Conservation (phyloP, 2,113 vertebrate species). For the Hippocampus guttulatus region DNA sequence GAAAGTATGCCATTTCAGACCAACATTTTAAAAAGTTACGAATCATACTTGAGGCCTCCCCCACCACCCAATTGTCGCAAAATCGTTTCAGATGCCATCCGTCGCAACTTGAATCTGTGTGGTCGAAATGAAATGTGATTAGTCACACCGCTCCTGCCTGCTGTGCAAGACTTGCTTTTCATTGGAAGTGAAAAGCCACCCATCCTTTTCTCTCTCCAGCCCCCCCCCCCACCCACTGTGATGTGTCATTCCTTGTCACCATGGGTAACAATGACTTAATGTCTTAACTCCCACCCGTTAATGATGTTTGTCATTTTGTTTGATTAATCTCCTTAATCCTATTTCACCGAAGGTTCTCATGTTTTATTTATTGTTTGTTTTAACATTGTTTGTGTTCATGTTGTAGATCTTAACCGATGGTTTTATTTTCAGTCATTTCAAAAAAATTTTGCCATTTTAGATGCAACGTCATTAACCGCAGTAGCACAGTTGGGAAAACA, state of each 20-base stretch:
- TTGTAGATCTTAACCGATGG: constrained; percentile 30
- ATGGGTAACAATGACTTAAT: constrained; percentile 34
- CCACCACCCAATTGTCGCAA: background rate
- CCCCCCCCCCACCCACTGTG: constrained; percentile 13
- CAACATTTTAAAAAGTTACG: background rate
- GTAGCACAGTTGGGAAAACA: constrained; percentile 22
- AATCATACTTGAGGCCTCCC: background rate
- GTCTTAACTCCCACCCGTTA: constrained; percentile 58
- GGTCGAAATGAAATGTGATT: constrained; percentile 33
- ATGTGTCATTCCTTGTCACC: constrained; percentile 38
- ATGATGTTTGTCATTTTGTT: constrained; percentile 39
- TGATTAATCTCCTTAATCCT: constrained; percentile 8
- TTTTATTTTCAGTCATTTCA: constrained; percentile 6
- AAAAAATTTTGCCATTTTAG: constrained; percentile 15
- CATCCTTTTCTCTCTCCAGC: constrained; percentile 25
- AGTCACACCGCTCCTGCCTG: constrained; percentile 31
- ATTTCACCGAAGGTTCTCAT: constrained; percentile 8
- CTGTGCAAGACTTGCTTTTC: constrained; percentile 27
- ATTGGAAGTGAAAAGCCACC: constrained; percentile 50
- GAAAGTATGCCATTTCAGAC: background rate
- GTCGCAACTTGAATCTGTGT: constrained; percentile 20
- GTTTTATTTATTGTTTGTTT: constrained; percentile 30
- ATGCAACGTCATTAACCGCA: constrained; percentile 11
- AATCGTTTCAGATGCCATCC: constrained; percentile 31
- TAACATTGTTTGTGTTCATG: constrained; percentile 28